Evolutionary conservation across 1,140 invertebrate species (phyloP), one percentile per base, ranked within the genome.

Genomic region (Meloidogyne floridensis): DNA sequence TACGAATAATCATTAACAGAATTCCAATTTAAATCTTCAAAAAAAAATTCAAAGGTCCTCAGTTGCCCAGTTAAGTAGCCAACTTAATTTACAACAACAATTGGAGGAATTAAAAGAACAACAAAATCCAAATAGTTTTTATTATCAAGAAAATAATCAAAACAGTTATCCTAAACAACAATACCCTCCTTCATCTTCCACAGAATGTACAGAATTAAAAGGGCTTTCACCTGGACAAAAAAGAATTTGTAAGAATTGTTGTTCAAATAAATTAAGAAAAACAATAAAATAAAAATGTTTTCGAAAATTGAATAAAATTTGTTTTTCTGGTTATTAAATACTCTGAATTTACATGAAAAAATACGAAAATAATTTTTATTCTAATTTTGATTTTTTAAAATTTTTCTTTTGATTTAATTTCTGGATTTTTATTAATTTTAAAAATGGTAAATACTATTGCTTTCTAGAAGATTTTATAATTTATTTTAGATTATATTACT

Each of bases 171-270:
- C 32, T 54, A 73, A 32, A 51, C 70, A n/a, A 75, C 69, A 53
- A 47, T 15, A 65, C 7, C n/a, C n/a, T 4, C 4, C 59, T n/a
- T 18, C n/a, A 65, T 2, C 59, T n/a, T 18, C 59, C 4, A 65
- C 86, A 73, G 72, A 65, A 43, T 87, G 86, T 71, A 53, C 77
- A 32, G 77, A 86, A 43, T 81, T 89, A 47, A 74, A 84, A 72
- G 88, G 88, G 13, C 74, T 89, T 6, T 89, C 87, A 15, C 87
- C 87, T 7, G 88, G 88, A 59, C 88, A 89, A 73, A 81, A 84
- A 18, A 75, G 84, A 70, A 88, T 89, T 32, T 89, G 88, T 81
- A 42, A 32, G 73, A 32, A 32, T 32, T 32, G 32, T 75, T 47
- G 2, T 32, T 32, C 32, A 32, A 1, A 32, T 53, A 53, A 54